Evolutionary conservation across 2,113 vertebrate genomes (phyloP).

Genomic region (Bos javanicus): DNA sequence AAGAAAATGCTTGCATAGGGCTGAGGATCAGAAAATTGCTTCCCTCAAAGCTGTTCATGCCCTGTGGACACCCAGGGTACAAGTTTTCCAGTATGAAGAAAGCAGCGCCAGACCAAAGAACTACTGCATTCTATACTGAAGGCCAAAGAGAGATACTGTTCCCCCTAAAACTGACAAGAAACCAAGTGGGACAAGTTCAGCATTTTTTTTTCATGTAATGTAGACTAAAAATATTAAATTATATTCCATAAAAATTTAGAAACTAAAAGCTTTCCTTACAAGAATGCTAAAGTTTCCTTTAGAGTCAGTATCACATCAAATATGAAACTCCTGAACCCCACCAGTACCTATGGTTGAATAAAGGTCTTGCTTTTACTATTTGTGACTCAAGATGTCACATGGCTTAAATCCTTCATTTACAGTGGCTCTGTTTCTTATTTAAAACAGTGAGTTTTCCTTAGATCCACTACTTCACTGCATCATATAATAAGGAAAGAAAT

Average conservation of each 20-base stretch:
- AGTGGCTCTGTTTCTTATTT: slow-evolving; percentile 70
- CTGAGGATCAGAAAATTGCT: background rate
- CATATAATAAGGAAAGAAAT: slow-evolving; percentile 27
- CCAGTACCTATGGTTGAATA: background rate
- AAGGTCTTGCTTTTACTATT: slow-evolving; percentile 32
- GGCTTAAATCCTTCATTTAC: slow-evolving; percentile 48
- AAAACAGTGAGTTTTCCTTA: slow-evolving; percentile 54
- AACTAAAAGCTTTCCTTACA: background rate
- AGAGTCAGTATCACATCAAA: background rate
- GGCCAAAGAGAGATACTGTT: background rate
- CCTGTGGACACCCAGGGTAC: background rate
- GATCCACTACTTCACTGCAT: slow-evolving; percentile 14
- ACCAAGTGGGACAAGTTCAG: background rate
- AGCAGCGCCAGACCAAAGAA: background rate
- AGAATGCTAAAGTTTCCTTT: background rate
- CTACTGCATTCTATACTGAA: background rate
- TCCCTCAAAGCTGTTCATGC: background rate
- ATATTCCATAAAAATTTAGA: background rate
- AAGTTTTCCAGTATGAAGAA: background rate
- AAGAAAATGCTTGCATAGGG: background rate
- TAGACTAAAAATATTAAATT: background rate
- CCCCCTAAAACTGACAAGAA: background rate
- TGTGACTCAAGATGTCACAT: slow-evolving; percentile 52
- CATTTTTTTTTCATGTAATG: background rate
- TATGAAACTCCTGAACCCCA: background rate